Conservation (phyloP, 2,888 invertebrate species). For the Pyrocoelia pectoralis region DNA sequence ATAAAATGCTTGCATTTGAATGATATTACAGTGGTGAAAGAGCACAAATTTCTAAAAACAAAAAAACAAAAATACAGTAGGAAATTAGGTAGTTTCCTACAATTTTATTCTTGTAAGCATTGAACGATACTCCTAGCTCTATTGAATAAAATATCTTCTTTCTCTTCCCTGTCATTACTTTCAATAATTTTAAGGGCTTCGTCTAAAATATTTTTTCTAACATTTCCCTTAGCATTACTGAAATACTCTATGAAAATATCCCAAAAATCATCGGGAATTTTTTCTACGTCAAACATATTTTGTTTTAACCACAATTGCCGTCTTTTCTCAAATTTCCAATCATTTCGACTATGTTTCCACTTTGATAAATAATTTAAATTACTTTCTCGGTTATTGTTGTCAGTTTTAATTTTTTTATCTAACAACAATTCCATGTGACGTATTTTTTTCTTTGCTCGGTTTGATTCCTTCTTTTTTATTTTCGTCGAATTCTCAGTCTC, state of each 20-base stretch:
- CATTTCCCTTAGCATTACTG: constrained; percentile 72
- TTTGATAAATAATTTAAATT: constrained; percentile 73
- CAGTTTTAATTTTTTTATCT: constrained; percentile 63
- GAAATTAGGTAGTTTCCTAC: too few relatives aligned
- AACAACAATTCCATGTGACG: constrained; percentile 63
- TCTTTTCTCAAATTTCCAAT: constrained; percentile 85
- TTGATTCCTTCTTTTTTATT: constrained; percentile 61
- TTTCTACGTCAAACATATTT: constrained; percentile 69
- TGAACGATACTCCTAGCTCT: constrained; percentile 74
- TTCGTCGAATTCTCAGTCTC: too few relatives aligned
- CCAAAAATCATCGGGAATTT: constrained; percentile 71
- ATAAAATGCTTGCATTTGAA: too few relatives aligned
- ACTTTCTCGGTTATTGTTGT: constrained; percentile 66
- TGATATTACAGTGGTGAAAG: too few relatives aligned
- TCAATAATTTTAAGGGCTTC: constrained; percentile 72
- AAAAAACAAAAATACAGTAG: constrained; percentile 8
- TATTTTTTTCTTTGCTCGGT: constrained; percentile 72
- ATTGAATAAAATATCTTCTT: constrained; percentile 61
- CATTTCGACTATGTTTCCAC: constrained; percentile 74
- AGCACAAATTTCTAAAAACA: too few relatives aligned
- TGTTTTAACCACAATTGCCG: constrained; percentile 80
- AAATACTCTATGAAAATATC: constrained; percentile 75
- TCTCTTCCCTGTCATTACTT: constrained; percentile 58
- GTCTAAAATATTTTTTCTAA: constrained; percentile 67
- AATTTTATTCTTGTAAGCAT: constrained; percentile 63